Evolutionary conservation across 2,113 vertebrate species (phyloP).

Genomic region (human): GRCh38 chr4:48609001-48609500

Average conservation of each 20-base stretch:
- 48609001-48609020: constrained; percentile 97
- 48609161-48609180: not conserved
- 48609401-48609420: too few species aligned
- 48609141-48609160: not conserved
- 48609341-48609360: too few species aligned
- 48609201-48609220: not conserved
- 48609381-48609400: too few species aligned
- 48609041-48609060: constrained; percentile 99
- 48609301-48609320: not conserved
- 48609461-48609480: too few species aligned
- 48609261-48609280: not conserved
- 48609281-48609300: constrained; percentile 52
- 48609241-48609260: constrained; percentile 8
- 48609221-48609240: constrained; percentile 15
- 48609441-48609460: too few species aligned
- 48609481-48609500: too few species aligned
- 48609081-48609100: constrained; percentile 6
- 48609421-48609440: too few species aligned
- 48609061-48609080: constrained; percentile 89
- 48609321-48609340: not conserved
- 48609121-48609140: not conserved
- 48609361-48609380: too few species aligned
- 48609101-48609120: not conserved
- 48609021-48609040: constrained; percentile 98
- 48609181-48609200: constrained; percentile 7